phyloP scores from a whole-genome alignment of 2,797 vertebrate species.

The Silurus aristotelis region DNA sequence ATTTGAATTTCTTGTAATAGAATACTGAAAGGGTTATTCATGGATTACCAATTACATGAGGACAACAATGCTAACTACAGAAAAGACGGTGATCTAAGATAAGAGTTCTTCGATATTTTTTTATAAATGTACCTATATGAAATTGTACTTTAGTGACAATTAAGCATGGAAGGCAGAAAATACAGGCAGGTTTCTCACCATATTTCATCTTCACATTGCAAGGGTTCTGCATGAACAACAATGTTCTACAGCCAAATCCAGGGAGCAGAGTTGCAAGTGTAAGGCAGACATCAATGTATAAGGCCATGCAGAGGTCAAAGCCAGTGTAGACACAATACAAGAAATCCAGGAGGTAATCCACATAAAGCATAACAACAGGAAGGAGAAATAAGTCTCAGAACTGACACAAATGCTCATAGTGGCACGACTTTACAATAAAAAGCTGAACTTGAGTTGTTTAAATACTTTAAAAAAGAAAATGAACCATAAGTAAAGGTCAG shows the following conservation, averaged over 20 bases:
- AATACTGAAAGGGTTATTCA: not conserved
- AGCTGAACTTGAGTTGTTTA: not conserved
- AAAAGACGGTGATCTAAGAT: not conserved
- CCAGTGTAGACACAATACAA: not conserved
- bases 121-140: not conserved
- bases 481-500: not conserved
- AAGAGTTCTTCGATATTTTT: not conserved
- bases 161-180: not conserved
- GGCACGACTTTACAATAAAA: not conserved
- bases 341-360: not conserved
- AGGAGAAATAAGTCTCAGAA: not conserved
- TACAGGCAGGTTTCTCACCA: not conserved
- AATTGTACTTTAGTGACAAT: not conserved
- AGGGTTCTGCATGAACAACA: not conserved
- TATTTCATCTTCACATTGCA: not conserved
- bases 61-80: not conserved
- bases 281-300: not conserved
- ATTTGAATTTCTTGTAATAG: not conserved
- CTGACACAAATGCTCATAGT: not conserved
- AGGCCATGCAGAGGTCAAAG: too few species aligned
- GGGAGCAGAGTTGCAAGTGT: not conserved
- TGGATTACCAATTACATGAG: not conserved
- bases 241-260: not conserved
- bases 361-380: not conserved
- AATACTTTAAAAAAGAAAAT: not conserved